Conservation (phyloP, 1,140 invertebrate genomes). For the Heterodera schachtii region DNA sequence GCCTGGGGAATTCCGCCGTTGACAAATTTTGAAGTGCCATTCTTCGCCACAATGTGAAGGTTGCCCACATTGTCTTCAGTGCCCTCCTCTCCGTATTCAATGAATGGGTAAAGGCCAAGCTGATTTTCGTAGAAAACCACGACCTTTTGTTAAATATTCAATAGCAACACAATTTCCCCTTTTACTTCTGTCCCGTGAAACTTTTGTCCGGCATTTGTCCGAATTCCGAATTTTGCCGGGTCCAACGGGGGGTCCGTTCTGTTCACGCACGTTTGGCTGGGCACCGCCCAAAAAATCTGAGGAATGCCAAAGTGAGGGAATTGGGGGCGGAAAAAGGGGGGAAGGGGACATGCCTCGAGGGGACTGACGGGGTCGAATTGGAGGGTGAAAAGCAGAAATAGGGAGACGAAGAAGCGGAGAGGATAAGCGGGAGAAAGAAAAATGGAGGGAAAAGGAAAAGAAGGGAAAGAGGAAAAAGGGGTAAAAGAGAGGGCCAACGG, state of each 20-base stretch:
- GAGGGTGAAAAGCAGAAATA: background rate
- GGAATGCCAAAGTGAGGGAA: background rate
- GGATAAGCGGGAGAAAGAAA: background rate
- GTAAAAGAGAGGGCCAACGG: no score
- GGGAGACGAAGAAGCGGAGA: background rate
- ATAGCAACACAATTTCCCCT: background rate
- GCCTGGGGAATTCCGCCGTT: conserved; percentile 42
- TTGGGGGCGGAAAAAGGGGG: background rate
- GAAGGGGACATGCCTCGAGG: conserved; percentile 6
- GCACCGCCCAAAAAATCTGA: conserved; percentile 41
- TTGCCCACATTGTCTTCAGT: background rate
- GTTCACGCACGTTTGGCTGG: conserved; percentile 36
- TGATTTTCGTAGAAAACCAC: conserved; percentile 46
- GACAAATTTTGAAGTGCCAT: conserved; percentile 22
- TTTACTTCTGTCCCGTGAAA: conserved; percentile 40
- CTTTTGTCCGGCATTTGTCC: conserved; percentile 40
- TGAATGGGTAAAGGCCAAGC: conserved; percentile 36
- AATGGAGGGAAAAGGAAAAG: no score
- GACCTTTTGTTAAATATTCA: conserved; percentile 1
- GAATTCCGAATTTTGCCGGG: conserved; percentile 33
- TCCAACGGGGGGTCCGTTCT: conserved; percentile 25
- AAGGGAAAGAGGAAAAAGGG: no score
- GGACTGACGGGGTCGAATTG: background rate
- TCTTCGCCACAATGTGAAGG: conserved; percentile 8
- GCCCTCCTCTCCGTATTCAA: conserved; percentile 7